Conservation (phyloP, 2,113 vertebrate genomes). For the Campylomormyrus numenius region DNA sequence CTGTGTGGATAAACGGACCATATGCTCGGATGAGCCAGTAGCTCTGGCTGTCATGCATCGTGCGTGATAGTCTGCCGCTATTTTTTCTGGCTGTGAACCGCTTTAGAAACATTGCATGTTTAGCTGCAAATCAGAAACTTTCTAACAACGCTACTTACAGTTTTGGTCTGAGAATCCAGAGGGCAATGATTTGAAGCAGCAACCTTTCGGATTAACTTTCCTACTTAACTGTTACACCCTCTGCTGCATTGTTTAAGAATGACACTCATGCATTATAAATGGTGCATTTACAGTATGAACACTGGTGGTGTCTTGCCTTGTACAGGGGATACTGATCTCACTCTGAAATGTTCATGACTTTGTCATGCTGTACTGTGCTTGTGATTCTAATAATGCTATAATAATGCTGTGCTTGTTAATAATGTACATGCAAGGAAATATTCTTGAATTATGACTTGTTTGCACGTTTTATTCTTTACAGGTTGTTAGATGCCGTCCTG, state of each 20-base stretch:
- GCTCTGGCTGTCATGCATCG: neutral
- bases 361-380: neutral
- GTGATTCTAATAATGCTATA: neutral
- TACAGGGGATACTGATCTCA: neutral
- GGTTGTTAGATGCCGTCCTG: neutral
- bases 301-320: neutral
- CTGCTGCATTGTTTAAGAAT: neutral
- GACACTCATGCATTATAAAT: neutral
- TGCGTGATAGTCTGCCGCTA: neutral
- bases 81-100: neutral
- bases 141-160: neutral
- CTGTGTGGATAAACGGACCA: neutral
- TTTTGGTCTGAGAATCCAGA: neutral
- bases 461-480: neutral
- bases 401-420: neutral
- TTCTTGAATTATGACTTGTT: neutral
- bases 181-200: neutral
- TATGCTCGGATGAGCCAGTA: neutral
- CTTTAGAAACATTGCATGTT: neutral
- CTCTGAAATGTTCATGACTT: neutral
- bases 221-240: neutral
- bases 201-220: neutral
- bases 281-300: neutral
- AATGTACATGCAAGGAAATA: neutral
- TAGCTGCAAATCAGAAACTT: neutral